Percentiles rank a stretch among this genome's conserved stretches.
These are phyloP conservation scores for Neopipo cinnamomea DNA, from an alignment of 2,113 vertebrate genomes.

Conservation along the genomic window DNA sequence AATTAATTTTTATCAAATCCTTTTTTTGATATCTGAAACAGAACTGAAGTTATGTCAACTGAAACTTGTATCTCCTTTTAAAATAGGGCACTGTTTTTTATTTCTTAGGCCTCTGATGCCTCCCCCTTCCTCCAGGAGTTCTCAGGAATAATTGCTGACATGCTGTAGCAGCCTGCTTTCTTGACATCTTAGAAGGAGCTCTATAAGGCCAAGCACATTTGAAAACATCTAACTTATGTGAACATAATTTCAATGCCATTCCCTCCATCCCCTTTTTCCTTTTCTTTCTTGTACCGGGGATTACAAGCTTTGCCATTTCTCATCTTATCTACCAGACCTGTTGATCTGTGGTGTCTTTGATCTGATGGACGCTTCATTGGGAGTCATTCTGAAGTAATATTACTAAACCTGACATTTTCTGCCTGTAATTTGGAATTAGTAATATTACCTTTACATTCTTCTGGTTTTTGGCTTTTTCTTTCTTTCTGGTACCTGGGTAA, in stretches of 20 bases:
- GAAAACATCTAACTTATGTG: neutral
- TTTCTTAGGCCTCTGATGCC: neutral
- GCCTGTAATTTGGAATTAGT: neutral
- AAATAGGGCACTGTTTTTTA: neutral
- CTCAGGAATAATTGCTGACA: neutral
- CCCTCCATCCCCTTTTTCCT: neutral
- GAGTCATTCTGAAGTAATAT: neutral
- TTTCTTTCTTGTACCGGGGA: neutral
- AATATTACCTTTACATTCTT: neutral
- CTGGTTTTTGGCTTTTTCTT: neutral
- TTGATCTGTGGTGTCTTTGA: neutral
- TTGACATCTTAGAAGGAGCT: neutral
- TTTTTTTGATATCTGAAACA: neutral
- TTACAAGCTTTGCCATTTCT: neutral
- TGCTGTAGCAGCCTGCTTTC: neutral
- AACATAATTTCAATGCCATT: neutral
- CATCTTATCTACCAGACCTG: neutral
- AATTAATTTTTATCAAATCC: neutral
- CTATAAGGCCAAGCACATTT: neutral
- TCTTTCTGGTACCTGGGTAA: neutral
- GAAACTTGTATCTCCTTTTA: neutral
- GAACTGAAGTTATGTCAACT: neutral
- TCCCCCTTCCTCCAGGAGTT: neutral
- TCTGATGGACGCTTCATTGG: neutral
- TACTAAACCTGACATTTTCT: neutral